Evolutionary conservation across 1,140 invertebrate species (phyloP).

Genomic region (Drosophila mayri): DNA sequence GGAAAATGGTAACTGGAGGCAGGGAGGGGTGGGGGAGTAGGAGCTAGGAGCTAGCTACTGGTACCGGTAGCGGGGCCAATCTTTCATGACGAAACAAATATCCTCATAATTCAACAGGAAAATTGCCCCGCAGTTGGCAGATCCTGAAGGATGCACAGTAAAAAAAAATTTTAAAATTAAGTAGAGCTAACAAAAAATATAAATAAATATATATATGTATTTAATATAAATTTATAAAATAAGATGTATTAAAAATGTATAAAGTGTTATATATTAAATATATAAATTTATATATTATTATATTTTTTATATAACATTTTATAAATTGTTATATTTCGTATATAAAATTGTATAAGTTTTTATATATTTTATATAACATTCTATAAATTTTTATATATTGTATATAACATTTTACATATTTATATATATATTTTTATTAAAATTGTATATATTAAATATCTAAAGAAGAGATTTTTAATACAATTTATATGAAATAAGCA

Average conservation of each 20-base stretch:
- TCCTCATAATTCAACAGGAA: conserved; percentile 83
- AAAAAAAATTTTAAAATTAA: not conserved
- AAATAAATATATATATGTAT: not conserved
- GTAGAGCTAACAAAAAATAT: too few relatives aligned
- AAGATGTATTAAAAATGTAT: not conserved
- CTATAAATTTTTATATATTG: too few relatives aligned
- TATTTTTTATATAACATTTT: too few relatives aligned
- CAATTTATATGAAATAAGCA: not conserved
- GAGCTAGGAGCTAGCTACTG: conserved; percentile 5
- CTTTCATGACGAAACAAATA: conserved; percentile 83
- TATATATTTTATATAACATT: too few relatives aligned
- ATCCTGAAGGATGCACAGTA: conserved; percentile 21
- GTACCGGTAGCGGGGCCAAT: conserved; percentile 64
- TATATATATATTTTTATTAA: too few relatives aligned
- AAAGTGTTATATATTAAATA: not conserved
- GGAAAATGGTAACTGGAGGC: conserved; percentile 9
- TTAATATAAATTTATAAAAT: not conserved
- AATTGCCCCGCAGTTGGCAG: conserved; percentile 67
- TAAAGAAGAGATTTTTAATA: rapidly evolving
- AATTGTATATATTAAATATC: not conserved
- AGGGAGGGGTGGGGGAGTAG: conserved; percentile 1
- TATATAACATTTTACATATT: too few relatives aligned
- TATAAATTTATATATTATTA: too few relatives aligned
- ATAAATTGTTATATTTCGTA: too few relatives aligned
- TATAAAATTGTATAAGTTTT: too few relatives aligned